These are phyloP conservation scores for Myripristis jacobus DNA, from an alignment of 2,797 vertebrate genomes.

Conservation along the genomic window DNA sequence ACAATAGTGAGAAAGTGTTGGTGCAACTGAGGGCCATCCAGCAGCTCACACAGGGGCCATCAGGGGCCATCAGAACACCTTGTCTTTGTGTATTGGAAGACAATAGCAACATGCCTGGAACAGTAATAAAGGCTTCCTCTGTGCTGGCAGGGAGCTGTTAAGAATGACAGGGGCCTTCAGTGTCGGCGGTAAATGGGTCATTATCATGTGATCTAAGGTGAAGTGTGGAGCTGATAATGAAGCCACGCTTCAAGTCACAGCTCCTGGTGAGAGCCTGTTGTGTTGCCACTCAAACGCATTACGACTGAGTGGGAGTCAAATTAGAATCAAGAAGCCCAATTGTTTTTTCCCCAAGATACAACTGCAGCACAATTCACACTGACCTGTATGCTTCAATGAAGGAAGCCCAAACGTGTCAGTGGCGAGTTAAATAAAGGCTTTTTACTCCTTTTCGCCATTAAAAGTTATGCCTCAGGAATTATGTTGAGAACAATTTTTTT, in stretches of 20 bases:
- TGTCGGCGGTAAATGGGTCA: constrained; percentile 81
- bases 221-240: constrained; percentile 79
- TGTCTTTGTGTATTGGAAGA: constrained; percentile 84
- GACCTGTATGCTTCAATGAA: no score
- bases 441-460: no score
- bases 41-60: constrained; percentile 58
- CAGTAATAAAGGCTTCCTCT: constrained; percentile 80
- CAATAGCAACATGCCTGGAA: constrained; percentile 75
- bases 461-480: no score
- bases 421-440: no score
- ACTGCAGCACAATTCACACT: no score
- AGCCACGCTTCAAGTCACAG: constrained; percentile 61
- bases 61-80: constrained; percentile 73
- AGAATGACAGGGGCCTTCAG: constrained; percentile 72
- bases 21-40: constrained; percentile 52
- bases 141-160: constrained; percentile 75
- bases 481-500: no score
- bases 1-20: constrained; percentile 77
- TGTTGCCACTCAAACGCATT: constrained; percentile 28
- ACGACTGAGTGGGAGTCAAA: background rate
- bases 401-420: no score
- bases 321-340: background rate
- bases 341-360: background rate
- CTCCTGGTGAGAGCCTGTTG: constrained; percentile 38
- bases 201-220: constrained; percentile 81